phyloP scores from a whole-genome alignment of 2,797 vertebrate genomes.

The Hippoglossus hippoglossus region DNA sequence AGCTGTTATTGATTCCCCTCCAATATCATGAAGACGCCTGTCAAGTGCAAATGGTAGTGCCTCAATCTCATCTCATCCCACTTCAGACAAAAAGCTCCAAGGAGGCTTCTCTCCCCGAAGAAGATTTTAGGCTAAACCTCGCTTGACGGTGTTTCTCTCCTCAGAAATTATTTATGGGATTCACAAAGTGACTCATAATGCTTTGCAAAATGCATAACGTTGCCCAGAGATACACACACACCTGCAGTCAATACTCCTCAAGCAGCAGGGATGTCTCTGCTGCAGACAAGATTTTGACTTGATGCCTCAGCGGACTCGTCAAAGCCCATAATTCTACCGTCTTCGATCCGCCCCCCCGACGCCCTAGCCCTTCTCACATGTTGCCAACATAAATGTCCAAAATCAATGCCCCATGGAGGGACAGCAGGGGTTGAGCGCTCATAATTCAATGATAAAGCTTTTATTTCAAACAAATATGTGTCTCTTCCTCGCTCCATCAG shows the following conservation, averaged over 20 bases:
- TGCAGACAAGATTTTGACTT: conserved; percentile 1
- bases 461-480: conserved; percentile 27
- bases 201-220: conserved; percentile 29
- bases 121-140: background rate
- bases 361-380: conserved; percentile 14
- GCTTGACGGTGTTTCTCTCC: background rate
- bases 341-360: conserved; percentile 25
- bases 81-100: conserved; percentile 2
- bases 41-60: background rate
- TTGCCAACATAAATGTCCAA: conserved; percentile 30
- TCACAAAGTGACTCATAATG: conserved; percentile 25
- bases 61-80: background rate
- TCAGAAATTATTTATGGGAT: conserved; percentile 16
- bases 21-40: conserved; percentile 18
- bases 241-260: conserved; percentile 16
- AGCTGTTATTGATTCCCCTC: conserved; percentile 9
- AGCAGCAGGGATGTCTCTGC: conserved; percentile 10
- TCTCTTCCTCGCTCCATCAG: conserved; percentile 26
- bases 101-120: background rate
- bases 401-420: conserved; percentile 40
- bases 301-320: conserved; percentile 21
- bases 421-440: conserved; percentile 3
- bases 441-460: conserved; percentile 49
- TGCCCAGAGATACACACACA: conserved; percentile 1
- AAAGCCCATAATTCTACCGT: conserved; percentile 38